Percentiles rank a stretch among this genome's conserved stretches.
Conservation (phyloP, 2,888 invertebrate species). For the Drosophila bunnanda region DNA sequence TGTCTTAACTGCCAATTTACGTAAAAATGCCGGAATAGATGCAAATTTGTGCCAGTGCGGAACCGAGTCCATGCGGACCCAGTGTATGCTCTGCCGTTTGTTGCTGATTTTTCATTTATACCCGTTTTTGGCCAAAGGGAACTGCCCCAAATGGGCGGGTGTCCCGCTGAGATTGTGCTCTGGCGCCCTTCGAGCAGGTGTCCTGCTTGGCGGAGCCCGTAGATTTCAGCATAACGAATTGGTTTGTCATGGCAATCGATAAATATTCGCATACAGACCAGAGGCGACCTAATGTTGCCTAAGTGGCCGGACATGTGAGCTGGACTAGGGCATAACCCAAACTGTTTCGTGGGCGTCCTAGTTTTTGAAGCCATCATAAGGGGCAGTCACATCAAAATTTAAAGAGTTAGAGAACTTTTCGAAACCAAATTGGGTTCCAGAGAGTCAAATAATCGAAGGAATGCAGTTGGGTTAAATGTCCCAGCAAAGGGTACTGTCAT, state of each 20-base stretch:
- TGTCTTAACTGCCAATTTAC: constrained; percentile 71
- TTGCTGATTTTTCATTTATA: constrained; percentile 70
- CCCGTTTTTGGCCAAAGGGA: constrained; percentile 49
- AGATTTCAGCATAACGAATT: constrained; percentile 75
- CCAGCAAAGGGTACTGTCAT: too few species aligned
- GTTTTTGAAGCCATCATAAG: constrained; percentile 3
- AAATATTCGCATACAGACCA: constrained; percentile 70
- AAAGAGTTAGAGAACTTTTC: too few species aligned
- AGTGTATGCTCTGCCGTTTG: constrained; percentile 20
- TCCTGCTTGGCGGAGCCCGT: constrained; percentile 49
- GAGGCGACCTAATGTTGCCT: constrained; percentile 69
- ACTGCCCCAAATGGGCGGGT: constrained; percentile 4
- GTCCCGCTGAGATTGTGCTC: constrained; percentile 25
- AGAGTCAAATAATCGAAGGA: not conserved
- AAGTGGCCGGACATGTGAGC: constrained; percentile 52
- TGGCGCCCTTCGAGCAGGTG: constrained; percentile 42
- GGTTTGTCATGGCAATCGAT: constrained; percentile 80
- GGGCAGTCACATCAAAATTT: not conserved
- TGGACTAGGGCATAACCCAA: constrained; percentile 1
- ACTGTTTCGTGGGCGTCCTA: constrained; percentile 3
- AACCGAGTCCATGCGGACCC: constrained; percentile 6
- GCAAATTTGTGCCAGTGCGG: constrained; percentile 45
- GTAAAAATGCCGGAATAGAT: constrained; percentile 66
- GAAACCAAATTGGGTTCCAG: not conserved
- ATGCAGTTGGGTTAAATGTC: not conserved